These are phyloP conservation scores for Hydraecia micacea DNA, from an alignment of 2,888 invertebrate genomes.

Conservation along the genomic window DNA sequence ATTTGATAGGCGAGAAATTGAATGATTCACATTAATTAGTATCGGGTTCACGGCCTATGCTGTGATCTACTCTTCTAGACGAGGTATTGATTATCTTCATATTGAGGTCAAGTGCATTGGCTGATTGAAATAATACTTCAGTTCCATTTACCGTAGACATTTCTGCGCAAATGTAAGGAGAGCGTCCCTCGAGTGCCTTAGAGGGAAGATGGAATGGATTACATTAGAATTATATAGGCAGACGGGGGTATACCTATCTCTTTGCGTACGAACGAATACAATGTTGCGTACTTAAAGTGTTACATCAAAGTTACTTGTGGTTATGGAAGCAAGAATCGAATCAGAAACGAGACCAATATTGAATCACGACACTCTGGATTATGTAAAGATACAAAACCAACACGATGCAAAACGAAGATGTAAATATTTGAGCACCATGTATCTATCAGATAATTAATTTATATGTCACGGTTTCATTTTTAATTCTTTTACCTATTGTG, in stretches of 20 bases:
- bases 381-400: background rate
- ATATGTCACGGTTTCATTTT: too few species aligned
- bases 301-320: slow-evolving; percentile 20
- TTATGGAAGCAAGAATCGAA: slow-evolving; percentile 18
- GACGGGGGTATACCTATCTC: slow-evolving; percentile 6
- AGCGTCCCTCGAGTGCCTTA: slow-evolving; percentile 35
- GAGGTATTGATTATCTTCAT: slow-evolving; percentile 38
- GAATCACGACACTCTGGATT: background rate
- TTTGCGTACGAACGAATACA: slow-evolving; percentile 17
- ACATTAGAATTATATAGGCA: slow-evolving; percentile 37
- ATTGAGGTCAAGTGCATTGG: slow-evolving; percentile 46
- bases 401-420: too few species aligned
- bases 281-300: slow-evolving; percentile 2
- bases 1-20: slow-evolving; percentile 58
- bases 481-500: too few species aligned
- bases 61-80: slow-evolving; percentile 17
- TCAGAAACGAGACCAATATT: slow-evolving; percentile 19
- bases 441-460: too few species aligned
- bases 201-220: slow-evolving; percentile 29
- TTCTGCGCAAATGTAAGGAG: slow-evolving; percentile 10
- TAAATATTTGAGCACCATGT: too few species aligned
- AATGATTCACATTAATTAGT: slow-evolving; percentile 57
- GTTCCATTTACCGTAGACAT: slow-evolving; percentile 7
- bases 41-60: slow-evolving; percentile 53
- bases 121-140: slow-evolving; percentile 20